Conservation (phyloP, 2,113 vertebrate genomes). For the Lamprotornis superbus region DNA sequence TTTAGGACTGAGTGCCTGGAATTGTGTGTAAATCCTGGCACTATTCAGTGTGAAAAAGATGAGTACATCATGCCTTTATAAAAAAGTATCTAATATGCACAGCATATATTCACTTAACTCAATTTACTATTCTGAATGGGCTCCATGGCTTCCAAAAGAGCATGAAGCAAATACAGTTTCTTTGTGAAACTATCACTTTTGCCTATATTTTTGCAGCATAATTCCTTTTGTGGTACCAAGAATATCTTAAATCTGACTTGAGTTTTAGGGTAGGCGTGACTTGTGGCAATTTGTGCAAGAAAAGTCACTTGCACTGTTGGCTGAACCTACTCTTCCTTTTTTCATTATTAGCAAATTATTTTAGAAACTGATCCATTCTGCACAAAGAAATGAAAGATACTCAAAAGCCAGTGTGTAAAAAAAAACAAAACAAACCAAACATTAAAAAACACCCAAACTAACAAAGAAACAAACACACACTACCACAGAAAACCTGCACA, state of each 20-base stretch:
- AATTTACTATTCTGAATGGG: not conserved
- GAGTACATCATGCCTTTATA: rapidly evolving
- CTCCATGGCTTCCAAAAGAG: not conserved
- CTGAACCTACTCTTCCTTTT: not conserved
- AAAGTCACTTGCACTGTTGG: not conserved
- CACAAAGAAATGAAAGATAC: not conserved
- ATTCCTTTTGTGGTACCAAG: not conserved
- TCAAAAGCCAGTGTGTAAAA: not conserved
- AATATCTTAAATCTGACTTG: not conserved
- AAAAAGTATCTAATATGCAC: not conserved
- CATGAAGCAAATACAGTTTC: not conserved
- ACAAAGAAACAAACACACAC: not conserved
- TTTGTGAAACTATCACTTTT: not conserved
- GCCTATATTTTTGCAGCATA: not conserved
- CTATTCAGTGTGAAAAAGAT: not conserved
- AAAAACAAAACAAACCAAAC: not conserved
- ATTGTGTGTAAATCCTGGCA: not conserved
- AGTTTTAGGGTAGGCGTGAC: not conserved
- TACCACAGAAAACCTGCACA: not conserved
- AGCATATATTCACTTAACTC: not conserved
- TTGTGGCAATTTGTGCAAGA: not conserved
- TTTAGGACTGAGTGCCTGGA: not conserved
- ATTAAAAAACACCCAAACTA: not conserved
- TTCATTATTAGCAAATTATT: not conserved
- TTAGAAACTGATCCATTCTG: not conserved